A percentile compares a stretch with the other conserved stretches of the same genome.
Evolutionary conservation across 2,888 invertebrate species (phyloP).

Genomic region (Hartigia nigra): DNA sequence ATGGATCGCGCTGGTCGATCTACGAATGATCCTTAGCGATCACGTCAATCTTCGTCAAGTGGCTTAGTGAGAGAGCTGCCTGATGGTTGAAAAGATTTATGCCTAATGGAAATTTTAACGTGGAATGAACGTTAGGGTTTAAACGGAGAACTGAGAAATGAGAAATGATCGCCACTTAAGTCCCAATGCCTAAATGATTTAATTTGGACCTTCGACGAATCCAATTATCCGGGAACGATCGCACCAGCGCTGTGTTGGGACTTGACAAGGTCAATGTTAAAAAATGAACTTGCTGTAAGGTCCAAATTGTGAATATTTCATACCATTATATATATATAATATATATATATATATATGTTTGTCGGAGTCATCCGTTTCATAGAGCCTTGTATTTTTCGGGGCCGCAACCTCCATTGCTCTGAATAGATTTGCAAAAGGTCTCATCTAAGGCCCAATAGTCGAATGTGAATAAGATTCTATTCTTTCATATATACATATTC

Average conservation of each 20-base stretch:
- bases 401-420: background rate
- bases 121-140: background rate
- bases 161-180: background rate
- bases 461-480: background rate
- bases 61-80: background rate
- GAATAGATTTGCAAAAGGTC: background rate
- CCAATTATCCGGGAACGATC: conserved; percentile 5
- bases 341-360: background rate
- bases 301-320: background rate
- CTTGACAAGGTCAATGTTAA: conserved; percentile 4
- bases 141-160: background rate
- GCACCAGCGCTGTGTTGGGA: background rate
- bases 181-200: background rate
- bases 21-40: background rate
- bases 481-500: background rate
- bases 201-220: conserved; percentile 2
- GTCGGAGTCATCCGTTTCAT: background rate
- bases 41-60: background rate
- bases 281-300: background rate
- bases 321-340: background rate
- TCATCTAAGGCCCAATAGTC: background rate
- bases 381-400: background rate
- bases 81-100: background rate
- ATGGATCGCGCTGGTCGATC: background rate
- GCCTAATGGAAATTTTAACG: background rate